Percentiles rank a stretch among this genome's conserved stretches.
phyloP scores from a whole-genome alignment of 1,140 invertebrate species.

The Listronotus bonariensis region DNA sequence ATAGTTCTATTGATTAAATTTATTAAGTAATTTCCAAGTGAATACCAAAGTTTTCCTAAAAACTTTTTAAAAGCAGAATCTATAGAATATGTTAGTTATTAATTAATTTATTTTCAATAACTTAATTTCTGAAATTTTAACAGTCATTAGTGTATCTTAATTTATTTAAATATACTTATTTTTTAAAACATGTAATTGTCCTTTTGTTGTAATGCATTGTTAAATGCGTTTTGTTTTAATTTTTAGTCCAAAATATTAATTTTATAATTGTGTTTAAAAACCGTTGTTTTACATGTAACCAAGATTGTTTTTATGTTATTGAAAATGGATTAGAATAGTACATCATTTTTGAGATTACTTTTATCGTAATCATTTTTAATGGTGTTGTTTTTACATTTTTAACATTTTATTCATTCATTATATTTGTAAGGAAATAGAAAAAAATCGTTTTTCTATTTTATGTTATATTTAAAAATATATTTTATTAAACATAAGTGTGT shows the following conservation, averaged over 20 bases:
- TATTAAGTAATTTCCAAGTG: not conserved
- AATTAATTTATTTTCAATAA: slow-evolving; percentile 8
- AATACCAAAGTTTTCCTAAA: slow-evolving; percentile 19
- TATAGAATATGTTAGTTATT: slow-evolving; percentile 4
- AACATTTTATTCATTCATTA: slow-evolving; percentile 30
- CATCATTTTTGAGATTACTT: slow-evolving; percentile 39
- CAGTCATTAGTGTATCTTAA: not conserved
- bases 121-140: slow-evolving; percentile 1
- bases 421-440: slow-evolving; percentile 30
- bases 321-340: slow-evolving; percentile 17
- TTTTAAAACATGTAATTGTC: not conserved
- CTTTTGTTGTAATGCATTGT: not conserved
- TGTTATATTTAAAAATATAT: slow-evolving; percentile 49
- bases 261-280: not conserved
- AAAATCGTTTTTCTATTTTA: slow-evolving; percentile 44
- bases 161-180: not conserved
- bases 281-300: not conserved
- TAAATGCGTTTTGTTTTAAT: not conserved
- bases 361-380: slow-evolving; percentile 35
- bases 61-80: not conserved
- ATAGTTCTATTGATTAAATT: not conserved
- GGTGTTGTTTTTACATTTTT: slow-evolving; percentile 32
- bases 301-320: not conserved
- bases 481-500: slow-evolving; percentile 34
- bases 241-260: not conserved